Base-by-base conservation (phyloP, 2,113 vertebrate species). In the Nettapus auritus region DNA sequence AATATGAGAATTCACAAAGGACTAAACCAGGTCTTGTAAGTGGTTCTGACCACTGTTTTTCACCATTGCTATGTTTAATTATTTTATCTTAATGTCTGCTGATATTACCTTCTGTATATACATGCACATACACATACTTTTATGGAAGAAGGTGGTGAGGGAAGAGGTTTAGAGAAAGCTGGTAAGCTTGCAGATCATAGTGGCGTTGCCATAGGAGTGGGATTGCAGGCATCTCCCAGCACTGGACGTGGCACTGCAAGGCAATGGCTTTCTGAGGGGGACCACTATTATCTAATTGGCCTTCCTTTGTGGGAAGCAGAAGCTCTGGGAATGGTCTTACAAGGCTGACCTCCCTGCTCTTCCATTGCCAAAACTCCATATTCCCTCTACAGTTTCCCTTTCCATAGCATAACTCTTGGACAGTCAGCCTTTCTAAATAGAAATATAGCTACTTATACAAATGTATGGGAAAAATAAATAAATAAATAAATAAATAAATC, bases 121-220 rank as follows among this genome's bases (percentile, higher is more conserved):
- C 11, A 52, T 56, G 19, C 14, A 63, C 4, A 11, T 62, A 28
- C 15, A 46, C 26, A 67, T 11, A 38, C 8, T 53, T 34, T 34
- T 53, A 34, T 33, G 22, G 23, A 62, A 62, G 42, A 82, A 76
- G 6, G 0, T 6, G 10, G 1, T 63, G 57, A 62, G 16, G 14
- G 19, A 62, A 69, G 13, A 50, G 1, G 10, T 67, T 78, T 60
- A 82, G n/a, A 60, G 15, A 48, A 86, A 87, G 31, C 10, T 34
- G 23, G 11, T 63, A 23, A 78, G 8, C 14, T 67, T 74, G 53
- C 57, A 66, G 20, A 13, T 73, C 0, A 1, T 57, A 31, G 28
- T 2, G 9, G 22, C 2, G 3, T 4, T 60, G n/a, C 22, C 1
- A 1, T 6, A 6, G 44, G 22, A 91, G 15, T 13, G 34, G 0